A percentile compares a stretch with the other conserved stretches of the same genome.
These are phyloP conservation scores for Cyclopterus lumpus DNA, from an alignment of 2,797 vertebrate genomes.

Conservation along the genomic window DNA sequence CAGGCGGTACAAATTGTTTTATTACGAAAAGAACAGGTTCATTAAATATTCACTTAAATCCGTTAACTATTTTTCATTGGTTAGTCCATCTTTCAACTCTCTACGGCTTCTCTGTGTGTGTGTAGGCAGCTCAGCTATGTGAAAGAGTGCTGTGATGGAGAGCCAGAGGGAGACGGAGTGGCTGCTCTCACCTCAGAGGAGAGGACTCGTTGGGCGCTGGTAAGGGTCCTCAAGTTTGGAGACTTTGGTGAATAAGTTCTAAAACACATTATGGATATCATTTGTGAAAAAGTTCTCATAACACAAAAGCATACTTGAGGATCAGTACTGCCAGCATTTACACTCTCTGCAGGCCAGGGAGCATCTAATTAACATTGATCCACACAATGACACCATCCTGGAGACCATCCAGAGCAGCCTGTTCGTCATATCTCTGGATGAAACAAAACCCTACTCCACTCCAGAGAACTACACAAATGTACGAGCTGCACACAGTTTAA, in stretches of 20 bases:
- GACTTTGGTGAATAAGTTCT: background rate
- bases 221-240: slow-evolving; percentile 50
- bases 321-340: background rate
- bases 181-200: slow-evolving; percentile 90
- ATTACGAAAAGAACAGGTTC: background rate
- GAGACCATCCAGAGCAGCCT: slow-evolving; percentile 93
- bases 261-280: background rate
- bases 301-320: background rate
- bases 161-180: slow-evolving; percentile 88
- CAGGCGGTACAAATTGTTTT: background rate
- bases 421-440: slow-evolving; percentile 88
- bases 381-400: slow-evolving; percentile 88
- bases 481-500: slow-evolving; percentile 30
- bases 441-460: slow-evolving; percentile 85
- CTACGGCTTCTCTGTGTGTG: background rate
- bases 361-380: slow-evolving; percentile 91
- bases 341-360: slow-evolving; percentile 85
- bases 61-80: background rate
- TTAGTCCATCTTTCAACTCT: background rate
- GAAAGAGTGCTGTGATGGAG: slow-evolving; percentile 83
- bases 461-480: slow-evolving; percentile 91
- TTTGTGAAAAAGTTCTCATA: slow-evolving; percentile 17
- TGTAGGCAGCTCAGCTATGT: slow-evolving; percentile 90
- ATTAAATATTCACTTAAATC: background rate
- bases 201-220: slow-evolving; percentile 93